These are phyloP conservation scores for Cantharis nigra DNA, from an alignment of 2,888 invertebrate species.

Conservation along the genomic window DNA sequence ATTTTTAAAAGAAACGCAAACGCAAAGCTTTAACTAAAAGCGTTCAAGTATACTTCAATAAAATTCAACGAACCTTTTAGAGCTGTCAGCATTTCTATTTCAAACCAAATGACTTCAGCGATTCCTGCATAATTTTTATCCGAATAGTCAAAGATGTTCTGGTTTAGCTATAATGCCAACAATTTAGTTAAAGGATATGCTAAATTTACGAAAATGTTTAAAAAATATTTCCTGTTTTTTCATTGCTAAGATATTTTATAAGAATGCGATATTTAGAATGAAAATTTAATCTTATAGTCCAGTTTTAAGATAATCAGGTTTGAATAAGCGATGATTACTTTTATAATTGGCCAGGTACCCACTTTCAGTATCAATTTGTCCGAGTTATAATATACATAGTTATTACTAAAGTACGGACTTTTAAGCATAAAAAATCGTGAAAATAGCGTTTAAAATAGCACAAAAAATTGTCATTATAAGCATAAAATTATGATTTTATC, in stretches of 20 bases:
- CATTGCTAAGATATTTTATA: background rate
- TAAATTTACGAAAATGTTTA: background rate
- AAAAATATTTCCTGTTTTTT: background rate
- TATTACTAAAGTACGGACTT: too few species aligned
- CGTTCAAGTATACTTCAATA: conserved; percentile 7
- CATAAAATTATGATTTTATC: too few species aligned
- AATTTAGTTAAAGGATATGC: background rate
- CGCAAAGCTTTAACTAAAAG: background rate
- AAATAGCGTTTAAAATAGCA: too few species aligned
- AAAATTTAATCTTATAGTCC: background rate
- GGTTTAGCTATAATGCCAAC: background rate
- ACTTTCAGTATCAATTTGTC: too few species aligned
- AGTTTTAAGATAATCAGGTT: background rate
- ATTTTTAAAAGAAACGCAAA: background rate
- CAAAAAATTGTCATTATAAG: too few species aligned
- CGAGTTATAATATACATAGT: too few species aligned
- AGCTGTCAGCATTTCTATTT: conserved; percentile 13
- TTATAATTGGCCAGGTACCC: background rate
- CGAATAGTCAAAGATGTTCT: conserved; percentile 11
- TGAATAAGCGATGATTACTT: background rate
- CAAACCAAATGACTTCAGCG: conserved; percentile 12
- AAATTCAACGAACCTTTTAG: conserved; percentile 10
- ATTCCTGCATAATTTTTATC: conserved; percentile 11
- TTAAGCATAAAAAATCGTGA: too few species aligned
- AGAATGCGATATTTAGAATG: background rate